A percentile compares a stretch with the other conserved stretches of the same genome.
Conservation (phyloP, 2,113 vertebrate genomes). For the Microtus montanus region DNA sequence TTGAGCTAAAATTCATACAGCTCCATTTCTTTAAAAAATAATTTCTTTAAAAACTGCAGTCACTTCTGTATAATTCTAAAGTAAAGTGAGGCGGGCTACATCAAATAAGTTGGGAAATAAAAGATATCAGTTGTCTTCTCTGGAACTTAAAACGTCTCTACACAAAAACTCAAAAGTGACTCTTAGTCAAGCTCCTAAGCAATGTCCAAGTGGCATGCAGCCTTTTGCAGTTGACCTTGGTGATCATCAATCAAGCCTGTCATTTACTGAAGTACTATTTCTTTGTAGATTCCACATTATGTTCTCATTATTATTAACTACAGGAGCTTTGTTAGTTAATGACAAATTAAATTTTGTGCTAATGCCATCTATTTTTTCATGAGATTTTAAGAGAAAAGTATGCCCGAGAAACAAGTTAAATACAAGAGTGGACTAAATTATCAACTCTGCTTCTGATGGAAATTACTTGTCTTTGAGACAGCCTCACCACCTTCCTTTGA, state of each 20-base stretch:
- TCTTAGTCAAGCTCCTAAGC: background rate
- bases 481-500: slow-evolving; percentile 94
- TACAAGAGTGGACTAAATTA: background rate
- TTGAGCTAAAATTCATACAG: background rate
- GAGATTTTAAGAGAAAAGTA: background rate
- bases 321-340: background rate
- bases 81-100: background rate
- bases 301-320: background rate
- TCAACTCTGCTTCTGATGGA: slow-evolving; percentile 12
- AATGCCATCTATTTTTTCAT: background rate
- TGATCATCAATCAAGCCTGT: background rate
- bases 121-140: background rate
- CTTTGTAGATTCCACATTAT: background rate
- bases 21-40: background rate
- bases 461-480: slow-evolving; percentile 80
- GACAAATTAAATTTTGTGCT: background rate
- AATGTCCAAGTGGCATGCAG: background rate
- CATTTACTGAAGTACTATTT: background rate
- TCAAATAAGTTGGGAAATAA: background rate
- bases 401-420: background rate
- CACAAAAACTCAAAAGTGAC: background rate
- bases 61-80: background rate
- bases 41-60: slow-evolving; percentile 18
- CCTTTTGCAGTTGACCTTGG: background rate
- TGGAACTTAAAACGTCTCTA: background rate